Evolutionary conservation across 2,797 vertebrate species (phyloP).

Genomic region (Notamacropus eugenii): DNA sequence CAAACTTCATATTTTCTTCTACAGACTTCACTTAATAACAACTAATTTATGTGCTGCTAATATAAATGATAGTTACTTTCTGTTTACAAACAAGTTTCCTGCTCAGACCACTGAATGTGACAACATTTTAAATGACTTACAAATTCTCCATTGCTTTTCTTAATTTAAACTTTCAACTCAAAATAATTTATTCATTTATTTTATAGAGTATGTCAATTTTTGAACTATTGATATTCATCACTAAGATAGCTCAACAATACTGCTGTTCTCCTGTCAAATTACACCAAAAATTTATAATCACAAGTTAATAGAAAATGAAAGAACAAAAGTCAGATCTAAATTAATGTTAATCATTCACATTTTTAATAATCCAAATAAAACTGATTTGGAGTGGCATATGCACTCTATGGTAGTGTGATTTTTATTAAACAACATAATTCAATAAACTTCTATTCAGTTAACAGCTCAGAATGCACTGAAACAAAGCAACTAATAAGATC

Average conservation of each 20-base stretch:
- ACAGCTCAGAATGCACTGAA: neutral
- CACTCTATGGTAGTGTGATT: conserved; percentile 14
- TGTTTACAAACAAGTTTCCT: conserved; percentile 7
- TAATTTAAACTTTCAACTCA: conserved; percentile 26
- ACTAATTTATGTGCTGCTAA: neutral
- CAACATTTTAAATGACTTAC: conserved; percentile 34
- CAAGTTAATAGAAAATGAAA: conserved; percentile 24
- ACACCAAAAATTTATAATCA: conserved; percentile 30
- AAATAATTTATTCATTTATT: conserved; percentile 14
- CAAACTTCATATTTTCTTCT: conserved; percentile 18
- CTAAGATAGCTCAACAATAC: neutral
- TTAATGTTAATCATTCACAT: neutral
- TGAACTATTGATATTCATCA: neutral
- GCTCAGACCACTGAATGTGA: conserved; percentile 1
- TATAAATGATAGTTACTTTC: conserved; percentile 32
- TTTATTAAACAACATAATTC: conserved; percentile 36
- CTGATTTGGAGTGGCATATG: conserved; percentile 34
- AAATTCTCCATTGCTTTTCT: conserved; percentile 31
- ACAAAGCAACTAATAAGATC: neutral
- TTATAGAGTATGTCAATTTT: conserved; percentile 18
- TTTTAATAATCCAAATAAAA: conserved; percentile 40
- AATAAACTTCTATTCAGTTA: neutral
- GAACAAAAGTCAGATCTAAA: conserved; percentile 44
- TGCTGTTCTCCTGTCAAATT: conserved; percentile 25
- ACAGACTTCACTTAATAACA: conserved; percentile 29